Evolutionary conservation across 2,797 vertebrate species (phyloP).

Genomic region (Eurystomus glaucurus): DNA sequence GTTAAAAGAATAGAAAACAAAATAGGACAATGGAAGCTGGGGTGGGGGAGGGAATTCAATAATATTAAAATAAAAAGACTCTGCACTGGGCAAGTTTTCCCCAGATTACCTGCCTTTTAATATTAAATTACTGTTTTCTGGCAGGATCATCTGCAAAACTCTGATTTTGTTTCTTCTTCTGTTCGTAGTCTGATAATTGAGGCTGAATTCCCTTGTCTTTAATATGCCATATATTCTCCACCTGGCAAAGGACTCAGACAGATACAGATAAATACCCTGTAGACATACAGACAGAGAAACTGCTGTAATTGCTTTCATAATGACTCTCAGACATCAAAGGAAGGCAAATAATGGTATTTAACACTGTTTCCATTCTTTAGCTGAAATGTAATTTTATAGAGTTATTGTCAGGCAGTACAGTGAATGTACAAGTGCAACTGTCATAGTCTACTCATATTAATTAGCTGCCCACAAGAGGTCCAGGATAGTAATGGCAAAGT

Average conservation of each 20-base stretch:
- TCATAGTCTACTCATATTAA: conserved; percentile 88
- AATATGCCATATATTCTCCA: conserved; percentile 86
- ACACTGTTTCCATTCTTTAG: conserved; percentile 89
- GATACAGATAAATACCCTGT: conserved; percentile 87
- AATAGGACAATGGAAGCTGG: background rate
- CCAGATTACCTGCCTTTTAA: conserved; percentile 67
- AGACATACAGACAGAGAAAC: conserved; percentile 87
- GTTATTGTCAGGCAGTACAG: conserved; percentile 85
- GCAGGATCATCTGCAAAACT: conserved; percentile 78
- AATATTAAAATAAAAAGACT: conserved; percentile 58
- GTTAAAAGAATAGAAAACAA: conserved; percentile 42
- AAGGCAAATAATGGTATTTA: conserved; percentile 90
- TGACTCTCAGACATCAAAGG: conserved; percentile 89
- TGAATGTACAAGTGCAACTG: conserved; percentile 85
- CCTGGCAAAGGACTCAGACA: conserved; percentile 86
- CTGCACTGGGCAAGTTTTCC: conserved; percentile 50
- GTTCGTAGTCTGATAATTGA: conserved; percentile 81
- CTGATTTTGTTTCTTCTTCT: conserved; percentile 80
- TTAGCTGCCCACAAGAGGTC: conserved; percentile 88
- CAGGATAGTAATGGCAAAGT: conserved; percentile 83
- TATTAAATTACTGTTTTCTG: conserved; percentile 80
- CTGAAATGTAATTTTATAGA: conserved; percentile 89
- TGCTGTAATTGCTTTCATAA: conserved; percentile 90
- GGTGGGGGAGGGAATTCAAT: background rate
- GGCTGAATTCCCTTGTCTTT: conserved; percentile 85